phyloP scores from a whole-genome alignment of 2,888 invertebrate species.

The Stramonita haemastoma region DNA sequence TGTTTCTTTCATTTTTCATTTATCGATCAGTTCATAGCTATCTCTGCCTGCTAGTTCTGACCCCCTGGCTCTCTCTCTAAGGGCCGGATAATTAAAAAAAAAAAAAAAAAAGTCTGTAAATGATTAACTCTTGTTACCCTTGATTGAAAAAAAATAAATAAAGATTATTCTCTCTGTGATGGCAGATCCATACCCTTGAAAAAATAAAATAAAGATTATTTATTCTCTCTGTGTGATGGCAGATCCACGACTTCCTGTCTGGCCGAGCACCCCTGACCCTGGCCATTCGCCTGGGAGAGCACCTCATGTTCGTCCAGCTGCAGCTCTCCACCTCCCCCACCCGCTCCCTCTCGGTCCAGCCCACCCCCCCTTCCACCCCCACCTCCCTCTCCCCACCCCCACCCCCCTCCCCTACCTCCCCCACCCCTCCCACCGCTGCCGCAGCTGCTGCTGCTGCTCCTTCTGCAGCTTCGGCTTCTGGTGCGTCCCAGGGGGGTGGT shows the following conservation, averaged over 20 bases:
- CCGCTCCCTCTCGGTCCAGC: slow-evolving; percentile 34
- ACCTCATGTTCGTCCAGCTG: slow-evolving; percentile 97
- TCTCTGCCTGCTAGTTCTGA: background rate
- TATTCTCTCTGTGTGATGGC: slow-evolving; percentile 58
- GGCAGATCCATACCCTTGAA: too few species aligned
- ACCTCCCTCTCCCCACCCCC: slow-evolving; percentile 41
- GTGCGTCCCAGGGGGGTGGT: background rate
- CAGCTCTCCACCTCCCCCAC: slow-evolving; percentile 86
- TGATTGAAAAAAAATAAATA: too few species aligned
- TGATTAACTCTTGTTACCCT: too few species aligned
- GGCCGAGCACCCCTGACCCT: slow-evolving; percentile 95
- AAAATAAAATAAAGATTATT: too few species aligned
- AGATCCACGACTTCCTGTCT: slow-evolving; percentile 95
- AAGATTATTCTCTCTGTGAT: too few species aligned
- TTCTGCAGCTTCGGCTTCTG: background rate
- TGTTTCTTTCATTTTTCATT: too few species aligned
- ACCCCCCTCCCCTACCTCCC: background rate
- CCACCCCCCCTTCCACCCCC: slow-evolving; percentile 43
- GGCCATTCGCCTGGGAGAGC: slow-evolving; percentile 96
- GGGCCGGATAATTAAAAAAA: too few species aligned
- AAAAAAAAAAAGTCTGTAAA: too few species aligned
- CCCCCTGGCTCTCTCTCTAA: background rate
- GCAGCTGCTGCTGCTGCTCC: slow-evolving; percentile 7
- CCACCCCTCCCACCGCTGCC: background rate
- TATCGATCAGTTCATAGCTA: too few species aligned